These are phyloP conservation scores for Tringa solitaria DNA, from an alignment of 2,113 vertebrate species.

Conservation along the genomic window DNA sequence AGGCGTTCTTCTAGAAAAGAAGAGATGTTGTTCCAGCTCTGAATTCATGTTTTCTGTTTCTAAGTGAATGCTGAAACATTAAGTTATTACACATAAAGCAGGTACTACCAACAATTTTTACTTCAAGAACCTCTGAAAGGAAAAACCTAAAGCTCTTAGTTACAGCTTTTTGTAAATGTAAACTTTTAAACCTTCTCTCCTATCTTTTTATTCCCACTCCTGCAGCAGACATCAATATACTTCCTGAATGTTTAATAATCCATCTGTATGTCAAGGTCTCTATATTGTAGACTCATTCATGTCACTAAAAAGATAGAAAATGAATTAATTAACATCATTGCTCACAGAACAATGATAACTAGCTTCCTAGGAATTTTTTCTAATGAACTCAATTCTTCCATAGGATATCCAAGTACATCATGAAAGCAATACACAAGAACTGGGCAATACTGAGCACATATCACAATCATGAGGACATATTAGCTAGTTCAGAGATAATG, in stretches of 20 bases:
- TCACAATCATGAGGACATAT: no score
- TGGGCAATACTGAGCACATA: not conserved
- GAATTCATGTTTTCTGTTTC: not conserved
- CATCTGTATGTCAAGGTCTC: not conserved
- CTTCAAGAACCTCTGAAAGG: not conserved
- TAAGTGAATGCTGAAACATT: not conserved
- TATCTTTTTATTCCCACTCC: not conserved
- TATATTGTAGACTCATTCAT: not conserved
- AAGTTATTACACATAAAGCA: not conserved
- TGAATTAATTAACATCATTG: not conserved
- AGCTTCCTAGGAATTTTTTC: not conserved
- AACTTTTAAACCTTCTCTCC: not conserved
- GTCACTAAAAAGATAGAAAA: not conserved
- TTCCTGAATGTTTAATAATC: not conserved
- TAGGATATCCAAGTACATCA: not conserved
- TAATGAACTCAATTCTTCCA: not conserved
- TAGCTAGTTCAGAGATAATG: not conserved
- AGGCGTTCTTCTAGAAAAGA: not conserved
- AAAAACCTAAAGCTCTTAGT: not conserved
- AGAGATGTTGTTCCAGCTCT: not conserved
- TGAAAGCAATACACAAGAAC: not conserved
- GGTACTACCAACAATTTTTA: not conserved
- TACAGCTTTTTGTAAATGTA: not conserved
- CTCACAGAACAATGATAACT: not conserved
- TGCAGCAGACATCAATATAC: not conserved